A percentile compares a stretch with the other conserved stretches of the same genome.
Conservation (phyloP, 1,140 invertebrate genomes). For the Drosophila dunni region DNA sequence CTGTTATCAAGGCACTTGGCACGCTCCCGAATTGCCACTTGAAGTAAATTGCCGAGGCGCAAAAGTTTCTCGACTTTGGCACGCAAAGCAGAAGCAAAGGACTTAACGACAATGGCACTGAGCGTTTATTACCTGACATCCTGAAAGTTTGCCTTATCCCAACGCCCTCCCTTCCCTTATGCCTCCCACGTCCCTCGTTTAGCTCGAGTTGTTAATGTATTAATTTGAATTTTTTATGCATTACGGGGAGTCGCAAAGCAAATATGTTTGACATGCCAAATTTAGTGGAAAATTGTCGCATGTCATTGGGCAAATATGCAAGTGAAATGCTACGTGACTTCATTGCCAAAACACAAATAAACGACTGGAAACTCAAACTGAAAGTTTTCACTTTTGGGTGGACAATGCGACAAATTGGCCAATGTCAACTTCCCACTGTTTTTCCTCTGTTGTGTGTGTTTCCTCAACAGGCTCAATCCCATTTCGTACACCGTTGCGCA, state of each 20-base stretch:
- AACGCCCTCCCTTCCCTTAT: background rate
- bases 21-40: slow-evolving; percentile 80
- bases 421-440: slow-evolving; percentile 13
- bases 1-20: slow-evolving; percentile 75
- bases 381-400: slow-evolving; percentile 18
- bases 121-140: slow-evolving; percentile 71
- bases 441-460: too few relatives aligned
- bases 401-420: slow-evolving; percentile 72
- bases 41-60: slow-evolving; percentile 69
- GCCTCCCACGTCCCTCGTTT: slow-evolving; percentile 15
- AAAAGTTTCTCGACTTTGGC: slow-evolving; percentile 69
- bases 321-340: slow-evolving; percentile 76
- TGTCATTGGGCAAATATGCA: slow-evolving; percentile 75
- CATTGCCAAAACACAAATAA: slow-evolving; percentile 63
- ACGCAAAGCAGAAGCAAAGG: slow-evolving; percentile 34
- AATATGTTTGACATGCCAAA: slow-evolving; percentile 81
- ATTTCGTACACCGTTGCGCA: slow-evolving; percentile 23
- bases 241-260: slow-evolving; percentile 14
- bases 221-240: slow-evolving; percentile 74
- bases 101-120: slow-evolving; percentile 55
- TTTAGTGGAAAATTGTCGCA: slow-evolving; percentile 82
- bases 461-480: background rate
- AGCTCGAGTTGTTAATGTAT: slow-evolving; percentile 73
- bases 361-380: background rate
- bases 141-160: background rate